These are phyloP conservation scores for Microchrysa polita DNA, from an alignment of 2,888 invertebrate genomes.

Conservation along the genomic window DNA sequence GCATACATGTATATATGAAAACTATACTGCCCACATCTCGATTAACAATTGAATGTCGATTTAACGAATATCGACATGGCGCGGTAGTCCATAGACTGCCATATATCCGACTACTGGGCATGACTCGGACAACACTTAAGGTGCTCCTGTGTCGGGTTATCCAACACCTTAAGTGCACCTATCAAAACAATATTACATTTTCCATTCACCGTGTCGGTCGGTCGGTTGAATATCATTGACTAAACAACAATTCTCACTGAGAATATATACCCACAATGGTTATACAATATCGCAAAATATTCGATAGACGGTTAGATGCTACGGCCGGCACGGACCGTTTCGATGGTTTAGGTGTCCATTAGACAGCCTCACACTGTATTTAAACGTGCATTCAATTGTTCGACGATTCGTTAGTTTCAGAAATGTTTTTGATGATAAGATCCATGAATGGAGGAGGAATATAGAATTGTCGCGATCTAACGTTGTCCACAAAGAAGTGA, in stretches of 20 bases:
- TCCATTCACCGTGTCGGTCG: background rate
- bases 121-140: background rate
- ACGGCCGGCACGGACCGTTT: too few relatives aligned
- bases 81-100: background rate
- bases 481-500: background rate
- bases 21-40: background rate
- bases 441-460: background rate
- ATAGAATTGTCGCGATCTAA: background rate
- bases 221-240: background rate
- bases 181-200: slow-evolving; percentile 22
- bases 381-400: slow-evolving; percentile 26
- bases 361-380: slow-evolving; percentile 17
- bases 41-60: background rate
- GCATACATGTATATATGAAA: too few relatives aligned
- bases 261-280: background rate
- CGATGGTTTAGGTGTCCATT: background rate
- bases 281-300: slow-evolving; percentile 8
- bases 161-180: slow-evolving; percentile 7
- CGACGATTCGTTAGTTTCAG: slow-evolving; percentile 19
- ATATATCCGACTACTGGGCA: background rate
- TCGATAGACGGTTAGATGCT: slow-evolving; percentile 4
- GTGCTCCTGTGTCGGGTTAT: slow-evolving; percentile 1
- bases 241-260: background rate
- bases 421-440: slow-evolving; percentile 13
- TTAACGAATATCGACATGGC: background rate